Evolutionary conservation across 2,888 invertebrate genomes (phyloP), one percentile per base, ranked within the genome.

Genomic region (Augiades crinisus): DNA sequence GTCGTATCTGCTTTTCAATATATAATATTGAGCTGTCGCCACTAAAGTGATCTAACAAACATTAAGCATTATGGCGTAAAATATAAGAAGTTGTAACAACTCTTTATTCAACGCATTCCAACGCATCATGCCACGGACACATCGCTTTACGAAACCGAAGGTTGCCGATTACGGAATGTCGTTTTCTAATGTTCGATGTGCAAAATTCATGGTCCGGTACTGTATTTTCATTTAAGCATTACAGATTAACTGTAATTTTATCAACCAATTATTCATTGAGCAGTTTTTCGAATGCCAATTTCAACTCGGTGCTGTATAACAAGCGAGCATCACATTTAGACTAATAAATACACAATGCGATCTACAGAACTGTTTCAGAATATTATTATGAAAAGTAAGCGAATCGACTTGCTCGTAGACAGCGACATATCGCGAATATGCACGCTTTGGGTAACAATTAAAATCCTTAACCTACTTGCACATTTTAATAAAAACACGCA

Each of bases 371-470:
- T 50, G 49, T 50, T 56, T 53, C 36, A 59, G 54, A 45, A 51
- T 47, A 58, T 55, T 54, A 55, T 58, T 58, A 61, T 60, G 59
- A 59, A 63, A 60, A 63, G 56, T 54, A 54, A 55, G 55, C 55
- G 54, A 55, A 56, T 47, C 61, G 47, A 44, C 49, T 49, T 52
- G 54, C 54, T 53, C 58, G 62, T 61, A 64, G 67, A 66, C 66
- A 61, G 72, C 73, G 66, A 64, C 74, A 71, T 75, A 72, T 72
- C 65, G 43, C 67, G 59, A 70, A 63, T 74, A 70, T 64, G 75
- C 76, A 80, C 76, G 81, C 77, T 79, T 81, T 83, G 84, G 87
- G 87, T 88, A 88, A 87, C 86, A 80, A 83, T 81, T 72, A 61
- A 56, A 76, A 74, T 71, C 64, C 78, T 78, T 79, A 81, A 74